These are phyloP conservation scores for Pedicia rivosa DNA, from an alignment of 2,888 invertebrate genomes.

Conservation along the genomic window DNA sequence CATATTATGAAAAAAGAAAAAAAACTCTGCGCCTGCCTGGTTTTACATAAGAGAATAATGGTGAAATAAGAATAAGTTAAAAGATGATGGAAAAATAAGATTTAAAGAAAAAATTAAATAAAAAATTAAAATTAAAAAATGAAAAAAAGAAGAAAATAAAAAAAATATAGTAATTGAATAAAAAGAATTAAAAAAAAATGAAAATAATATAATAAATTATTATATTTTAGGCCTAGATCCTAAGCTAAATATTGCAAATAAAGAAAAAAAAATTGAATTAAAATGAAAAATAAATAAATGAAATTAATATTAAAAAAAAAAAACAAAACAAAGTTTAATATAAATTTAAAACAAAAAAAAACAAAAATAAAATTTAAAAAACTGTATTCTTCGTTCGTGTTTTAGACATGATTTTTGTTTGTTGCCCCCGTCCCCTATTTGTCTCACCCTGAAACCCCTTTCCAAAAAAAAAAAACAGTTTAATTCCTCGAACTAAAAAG, in stretches of 20 bases:
- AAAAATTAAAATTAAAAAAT: constrained; percentile 6
- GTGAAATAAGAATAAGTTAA: background rate
- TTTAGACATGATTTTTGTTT: constrained; percentile 9
- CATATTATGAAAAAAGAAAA: too few species aligned
- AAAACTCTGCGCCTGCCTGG: too few species aligned
- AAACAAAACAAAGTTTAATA: background rate
- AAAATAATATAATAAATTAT: constrained; percentile 2
- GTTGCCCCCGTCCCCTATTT: too few species aligned
- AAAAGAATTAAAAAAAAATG: constrained; percentile 4
- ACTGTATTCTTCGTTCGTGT: constrained; percentile 9
- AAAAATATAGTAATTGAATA: constrained; percentile 6
- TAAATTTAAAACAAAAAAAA: constrained; percentile 3
- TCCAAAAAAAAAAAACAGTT: too few species aligned
- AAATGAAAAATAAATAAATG: background rate
- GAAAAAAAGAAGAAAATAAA: constrained; percentile 5
- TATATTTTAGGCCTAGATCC: constrained; percentile 8
- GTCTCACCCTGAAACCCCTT: too few species aligned
- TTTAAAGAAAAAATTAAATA: constrained; percentile 7
- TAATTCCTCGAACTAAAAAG: too few species aligned
- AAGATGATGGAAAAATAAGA: background rate
- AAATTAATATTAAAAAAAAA: background rate
- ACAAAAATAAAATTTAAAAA: constrained; percentile 6
- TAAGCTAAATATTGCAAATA: constrained; percentile 9
- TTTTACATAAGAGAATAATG: too few species aligned
- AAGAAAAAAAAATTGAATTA: constrained; percentile 3